Base-by-base conservation (phyloP, 2,113 vertebrate genomes). In the Asarcornis scutulata region DNA sequence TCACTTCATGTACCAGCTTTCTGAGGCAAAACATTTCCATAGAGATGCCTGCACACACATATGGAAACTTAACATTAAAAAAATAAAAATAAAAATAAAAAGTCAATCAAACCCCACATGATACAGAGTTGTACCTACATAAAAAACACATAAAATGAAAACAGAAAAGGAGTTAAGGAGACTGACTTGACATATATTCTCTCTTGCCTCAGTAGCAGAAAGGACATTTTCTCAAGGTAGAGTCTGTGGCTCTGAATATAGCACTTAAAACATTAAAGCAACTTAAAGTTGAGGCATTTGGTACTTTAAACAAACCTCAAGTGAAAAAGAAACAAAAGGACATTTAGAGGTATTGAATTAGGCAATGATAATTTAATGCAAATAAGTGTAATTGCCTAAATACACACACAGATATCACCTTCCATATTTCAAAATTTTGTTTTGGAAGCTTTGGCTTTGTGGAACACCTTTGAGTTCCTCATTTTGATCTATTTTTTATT, bases 101-200 rank as follows among this genome's bases (percentile, higher is more conserved):
- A 50, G 48, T 7, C 21, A 67, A 15, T 31, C 27, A 73, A 48
- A 44, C 6, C 5, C 13, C 13, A 29, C 1, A 6, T 0, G 3
- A 38, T 64, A 62, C 11, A 42, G 67, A 83, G 50, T 23, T 94
- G 86, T 29, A 40, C 11, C 12, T 48, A 6, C 2, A 2, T 48
- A 56, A 81, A 71, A 60, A 69, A 7, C 31, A 13, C 26, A 29
- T 17, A 76, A 58, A 31, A 62, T 83, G n/a, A 40, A 85, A 91
- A 46, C 74, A 71, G 11, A 46, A 80, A 80, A 95, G 27, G 9
- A 13, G 34, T 44, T 53, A 64, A 56, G 55, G n/a, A 69, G 16
- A 29, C 60, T 67, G 64, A 29, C 36, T 38, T 31, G 22, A 79
- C 20, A 18, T 4, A 7, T 91, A 89, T 63, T 76, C 15, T 71